Percentiles rank a stretch among this genome's conserved stretches.
phyloP scores from a whole-genome alignment of 2,113 vertebrate species.

The Lota lota region DNA sequence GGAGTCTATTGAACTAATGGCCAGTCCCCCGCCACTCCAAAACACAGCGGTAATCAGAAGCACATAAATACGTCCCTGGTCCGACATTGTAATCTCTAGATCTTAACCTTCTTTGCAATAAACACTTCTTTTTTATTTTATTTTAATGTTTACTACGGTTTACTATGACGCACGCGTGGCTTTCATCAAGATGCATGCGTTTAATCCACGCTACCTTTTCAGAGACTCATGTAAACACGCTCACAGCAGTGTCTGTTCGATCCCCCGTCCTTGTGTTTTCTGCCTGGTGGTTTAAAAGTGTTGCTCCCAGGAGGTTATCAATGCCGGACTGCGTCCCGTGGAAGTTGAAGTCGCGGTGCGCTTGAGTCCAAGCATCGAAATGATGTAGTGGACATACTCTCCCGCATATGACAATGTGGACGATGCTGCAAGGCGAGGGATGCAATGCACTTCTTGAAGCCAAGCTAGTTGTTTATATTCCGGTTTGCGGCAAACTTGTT shows the following conservation, averaged over 20 bases:
- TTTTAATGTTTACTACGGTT: constrained; percentile 18
- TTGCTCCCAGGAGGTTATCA: no score
- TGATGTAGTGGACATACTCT: not conserved
- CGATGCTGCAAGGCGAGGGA: constrained; percentile 14
- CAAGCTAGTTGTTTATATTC: not conserved
- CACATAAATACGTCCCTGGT: constrained; percentile 36
- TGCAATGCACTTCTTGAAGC: constrained; percentile 26
- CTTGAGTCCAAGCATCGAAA: constrained; percentile 52
- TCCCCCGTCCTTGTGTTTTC: no score
- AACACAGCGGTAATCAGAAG: constrained; percentile 41
- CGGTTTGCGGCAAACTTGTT: constrained; percentile 7
- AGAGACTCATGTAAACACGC: no score
- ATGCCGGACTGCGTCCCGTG: no score
- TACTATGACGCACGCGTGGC: constrained; percentile 26
- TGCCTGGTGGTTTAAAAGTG: no score
- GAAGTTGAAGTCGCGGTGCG: constrained; percentile 5
- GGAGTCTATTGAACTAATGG: constrained; percentile 87
- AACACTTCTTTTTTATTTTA: constrained; percentile 18
- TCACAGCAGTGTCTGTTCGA: no score
- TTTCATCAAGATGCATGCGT: constrained; percentile 26
- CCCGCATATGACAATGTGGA: not conserved
- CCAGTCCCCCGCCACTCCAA: constrained; percentile 52
- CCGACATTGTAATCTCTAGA: constrained; percentile 46
- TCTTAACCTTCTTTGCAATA: constrained; percentile 20
- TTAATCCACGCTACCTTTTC: no score